Conservation (phyloP, 1,140 invertebrate genomes). For the Atopsyche davidsoni region DNA sequence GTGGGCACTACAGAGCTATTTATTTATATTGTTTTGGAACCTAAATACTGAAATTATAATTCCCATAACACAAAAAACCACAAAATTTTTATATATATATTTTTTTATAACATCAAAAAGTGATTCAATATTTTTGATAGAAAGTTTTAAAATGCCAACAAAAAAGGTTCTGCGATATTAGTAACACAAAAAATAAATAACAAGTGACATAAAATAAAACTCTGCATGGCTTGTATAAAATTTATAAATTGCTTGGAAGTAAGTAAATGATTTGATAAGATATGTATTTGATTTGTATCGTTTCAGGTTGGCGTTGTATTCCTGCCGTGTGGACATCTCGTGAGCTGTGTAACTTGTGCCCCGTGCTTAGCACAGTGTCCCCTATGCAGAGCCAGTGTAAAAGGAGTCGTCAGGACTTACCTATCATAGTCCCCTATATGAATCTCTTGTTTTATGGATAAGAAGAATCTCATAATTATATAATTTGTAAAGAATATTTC, state of each 20-base stretch:
- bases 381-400: slow-evolving; percentile 69
- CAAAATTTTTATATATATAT: too few species aligned
- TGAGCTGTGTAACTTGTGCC: slow-evolving; percentile 79
- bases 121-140: neutral
- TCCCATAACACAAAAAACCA: too few species aligned
- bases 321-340: slow-evolving; percentile 84
- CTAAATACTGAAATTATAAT: too few species aligned
- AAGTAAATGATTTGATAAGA: neutral
- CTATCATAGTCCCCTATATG: slow-evolving; percentile 55
- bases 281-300: slow-evolving; percentile 9
- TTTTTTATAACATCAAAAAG: neutral
- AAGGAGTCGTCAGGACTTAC: slow-evolving; percentile 69
- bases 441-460: neutral
- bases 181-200: neutral
- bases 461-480: neutral
- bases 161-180: neutral
- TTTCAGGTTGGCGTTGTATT: slow-evolving; percentile 72
- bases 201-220: neutral
- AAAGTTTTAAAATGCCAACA: neutral
- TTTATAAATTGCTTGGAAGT: neutral
- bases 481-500: neutral
- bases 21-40: too few species aligned
- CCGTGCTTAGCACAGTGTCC: slow-evolving; percentile 72
- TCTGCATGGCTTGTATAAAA: neutral
- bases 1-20: too few species aligned